A percentile compares a stretch with the other conserved stretches of the same genome.
These are phyloP conservation scores for Helobdella robusta DNA, from an alignment of 2,888 invertebrate species.

Conservation along the genomic window DNA sequence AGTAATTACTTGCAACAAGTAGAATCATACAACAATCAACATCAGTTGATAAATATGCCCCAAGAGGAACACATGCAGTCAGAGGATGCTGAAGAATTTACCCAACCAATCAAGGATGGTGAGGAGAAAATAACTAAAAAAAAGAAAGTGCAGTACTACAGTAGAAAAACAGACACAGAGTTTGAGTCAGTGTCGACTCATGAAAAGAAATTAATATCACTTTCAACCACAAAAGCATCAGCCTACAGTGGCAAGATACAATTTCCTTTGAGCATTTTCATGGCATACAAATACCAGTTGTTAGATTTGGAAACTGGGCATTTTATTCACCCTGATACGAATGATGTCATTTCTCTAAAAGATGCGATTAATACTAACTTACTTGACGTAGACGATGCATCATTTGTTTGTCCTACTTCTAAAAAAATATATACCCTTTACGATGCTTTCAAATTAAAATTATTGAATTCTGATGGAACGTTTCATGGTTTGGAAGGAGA, in stretches of 20 bases:
- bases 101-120: slow-evolving; percentile 32
- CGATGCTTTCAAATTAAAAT: slow-evolving; percentile 30
- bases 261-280: slow-evolving; percentile 59
- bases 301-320: slow-evolving; percentile 56
- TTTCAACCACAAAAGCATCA: slow-evolving; percentile 24
- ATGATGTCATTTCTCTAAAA: slow-evolving; percentile 68
- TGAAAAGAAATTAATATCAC: slow-evolving; percentile 32
- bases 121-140: slow-evolving; percentile 30
- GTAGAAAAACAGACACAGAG: slow-evolving; percentile 30
- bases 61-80: slow-evolving; percentile 29
- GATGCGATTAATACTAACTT: slow-evolving; percentile 61
- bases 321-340: slow-evolving; percentile 71
- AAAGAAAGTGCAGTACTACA: slow-evolving; percentile 30
- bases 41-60: too few relatives aligned
- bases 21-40: too few relatives aligned
- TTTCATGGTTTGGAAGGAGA: slow-evolving; percentile 73
- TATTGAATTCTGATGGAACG: slow-evolving; percentile 34
- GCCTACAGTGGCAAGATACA: slow-evolving; percentile 31
- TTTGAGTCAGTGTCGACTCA: slow-evolving; percentile 32
- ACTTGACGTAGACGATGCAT: slow-evolving; percentile 34
- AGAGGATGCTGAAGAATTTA: slow-evolving; percentile 33
- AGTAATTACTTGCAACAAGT: too few relatives aligned
- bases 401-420: slow-evolving; percentile 30
- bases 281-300: slow-evolving; percentile 65
- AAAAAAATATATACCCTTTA: slow-evolving; percentile 22